A percentile compares a stretch with the other conserved stretches of the same genome.
Evolutionary conservation across 2,888 invertebrate genomes (phyloP).

Genomic region (Epistrophe grossulariae): DNA sequence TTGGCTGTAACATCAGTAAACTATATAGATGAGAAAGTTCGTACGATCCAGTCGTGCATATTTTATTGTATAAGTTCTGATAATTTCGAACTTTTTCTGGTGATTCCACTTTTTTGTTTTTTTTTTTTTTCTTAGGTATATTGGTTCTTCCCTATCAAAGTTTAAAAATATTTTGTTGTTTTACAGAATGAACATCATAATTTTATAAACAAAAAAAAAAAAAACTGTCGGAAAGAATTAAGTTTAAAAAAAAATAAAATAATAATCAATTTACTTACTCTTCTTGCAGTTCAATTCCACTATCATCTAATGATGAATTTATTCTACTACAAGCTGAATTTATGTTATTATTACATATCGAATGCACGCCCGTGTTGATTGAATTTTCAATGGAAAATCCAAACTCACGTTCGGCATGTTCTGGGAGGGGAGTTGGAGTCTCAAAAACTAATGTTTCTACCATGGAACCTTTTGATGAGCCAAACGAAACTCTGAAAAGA

Average conservation of each 20-base stretch:
- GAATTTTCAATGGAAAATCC: conserved; percentile 80
- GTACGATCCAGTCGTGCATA: no score
- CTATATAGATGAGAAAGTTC: no score
- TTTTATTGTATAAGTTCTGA: no score
- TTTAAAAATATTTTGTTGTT: no score
- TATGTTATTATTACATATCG: conserved; percentile 65
- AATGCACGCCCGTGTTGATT: conserved; percentile 57
- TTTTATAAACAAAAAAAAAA: no score
- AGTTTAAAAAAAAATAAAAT: background rate
- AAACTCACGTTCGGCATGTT: conserved; percentile 83
- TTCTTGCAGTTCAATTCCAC: conserved; percentile 83
- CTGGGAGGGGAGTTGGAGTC: conserved; percentile 89
- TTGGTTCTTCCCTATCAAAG: no score
- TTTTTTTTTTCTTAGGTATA: no score
- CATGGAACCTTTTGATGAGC: conserved; percentile 97
- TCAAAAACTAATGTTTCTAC: conserved; percentile 96
- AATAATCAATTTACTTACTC: conserved; percentile 79
- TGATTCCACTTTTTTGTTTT: no score
- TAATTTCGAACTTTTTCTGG: no score
- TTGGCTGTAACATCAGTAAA: no score
- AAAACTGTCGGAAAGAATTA: no score
- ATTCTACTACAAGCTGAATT: conserved; percentile 80
- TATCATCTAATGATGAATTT: conserved; percentile 83
- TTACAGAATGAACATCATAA: no score
- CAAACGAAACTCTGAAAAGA: conserved; percentile 93